Conservation (phyloP, 2,888 invertebrate genomes). For the Trissolcus japonicus region DNA sequence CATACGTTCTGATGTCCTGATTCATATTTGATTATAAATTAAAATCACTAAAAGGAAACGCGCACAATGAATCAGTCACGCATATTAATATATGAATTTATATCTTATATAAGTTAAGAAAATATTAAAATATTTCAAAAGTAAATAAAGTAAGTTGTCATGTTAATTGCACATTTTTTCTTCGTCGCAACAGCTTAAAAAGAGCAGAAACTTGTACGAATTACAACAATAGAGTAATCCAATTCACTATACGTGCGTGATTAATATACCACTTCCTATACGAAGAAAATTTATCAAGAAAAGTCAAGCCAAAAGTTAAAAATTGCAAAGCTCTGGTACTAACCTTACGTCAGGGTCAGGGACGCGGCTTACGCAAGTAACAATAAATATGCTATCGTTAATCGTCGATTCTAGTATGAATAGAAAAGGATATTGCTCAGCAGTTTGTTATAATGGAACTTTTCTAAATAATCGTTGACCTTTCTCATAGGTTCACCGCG, state of each 20-base stretch:
- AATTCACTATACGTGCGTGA: not conserved
- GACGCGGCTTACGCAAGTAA: conserved; percentile 61
- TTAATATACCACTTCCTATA: conserved; percentile 12
- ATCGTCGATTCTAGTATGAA: conserved; percentile 59
- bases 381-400: conserved; percentile 60
- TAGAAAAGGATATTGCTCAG: conserved; percentile 68
- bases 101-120: no score
- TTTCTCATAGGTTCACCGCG: conserved; percentile 69
- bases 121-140: no score
- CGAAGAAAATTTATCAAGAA: conserved; percentile 36
- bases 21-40: no score
- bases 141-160: no score
- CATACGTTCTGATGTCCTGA: not conserved
- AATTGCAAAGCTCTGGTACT: conserved; percentile 49
- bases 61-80: no score
- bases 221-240: not conserved
- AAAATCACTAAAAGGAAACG: no score
- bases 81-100: no score
- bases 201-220: no score
- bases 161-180: no score
- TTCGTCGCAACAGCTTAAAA: no score
- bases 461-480: conserved; percentile 67
- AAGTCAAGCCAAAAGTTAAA: conserved; percentile 24
- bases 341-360: conserved; percentile 58
- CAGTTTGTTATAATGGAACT: conserved; percentile 65